Percentiles rank a stretch among this genome's conserved stretches.
Evolutionary conservation across 2,113 vertebrate genomes (phyloP).

Genomic region (Halichoeres trimaculatus): DNA sequence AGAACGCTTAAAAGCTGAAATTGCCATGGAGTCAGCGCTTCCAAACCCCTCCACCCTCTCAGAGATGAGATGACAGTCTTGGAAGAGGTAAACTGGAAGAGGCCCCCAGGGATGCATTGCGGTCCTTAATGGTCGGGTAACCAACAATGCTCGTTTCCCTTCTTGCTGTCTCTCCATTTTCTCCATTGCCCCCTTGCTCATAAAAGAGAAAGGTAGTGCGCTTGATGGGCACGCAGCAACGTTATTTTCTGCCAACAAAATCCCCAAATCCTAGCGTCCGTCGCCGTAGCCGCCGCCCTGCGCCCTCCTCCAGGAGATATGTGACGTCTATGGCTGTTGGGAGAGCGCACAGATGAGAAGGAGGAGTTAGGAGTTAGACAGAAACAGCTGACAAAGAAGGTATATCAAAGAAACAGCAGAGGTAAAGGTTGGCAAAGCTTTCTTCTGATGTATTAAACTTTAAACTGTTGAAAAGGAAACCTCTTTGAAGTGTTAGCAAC

Average conservation of each 20-base stretch:
- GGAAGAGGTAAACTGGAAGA: conserved; percentile 70
- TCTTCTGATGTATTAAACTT: conserved; percentile 13
- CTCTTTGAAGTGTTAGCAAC: neutral
- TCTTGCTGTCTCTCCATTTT: conserved; percentile 56
- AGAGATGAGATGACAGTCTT: conserved; percentile 66
- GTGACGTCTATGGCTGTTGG: conserved; percentile 95
- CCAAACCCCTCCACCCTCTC: conserved; percentile 61
- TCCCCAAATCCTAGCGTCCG: conserved; percentile 91
- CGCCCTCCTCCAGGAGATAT: conserved; percentile 96
- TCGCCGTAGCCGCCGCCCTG: conserved; percentile 90
- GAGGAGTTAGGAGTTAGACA: conserved; percentile 15
- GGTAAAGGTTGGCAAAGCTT: neutral
- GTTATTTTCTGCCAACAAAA: conserved; percentile 92
- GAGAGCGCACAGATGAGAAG: conserved; percentile 45
- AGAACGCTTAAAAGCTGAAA: conserved; percentile 57
- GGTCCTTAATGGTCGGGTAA: conserved; percentile 54
- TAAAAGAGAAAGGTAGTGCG: conserved; percentile 59
- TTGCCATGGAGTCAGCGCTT: conserved; percentile 58
- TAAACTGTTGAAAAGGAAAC: neutral
- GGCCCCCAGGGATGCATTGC: conserved; percentile 58
- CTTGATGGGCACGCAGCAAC: conserved; percentile 51
- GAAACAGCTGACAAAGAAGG: conserved; percentile 25
- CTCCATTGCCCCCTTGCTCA: conserved; percentile 46
- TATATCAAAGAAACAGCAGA: conserved; percentile 7
- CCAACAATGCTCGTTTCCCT: conserved; percentile 56